Percentiles rank a stretch among this genome's conserved stretches.
Evolutionary conservation across 1,140 invertebrate species (phyloP).

Genomic region (Bombus turneri): DNA sequence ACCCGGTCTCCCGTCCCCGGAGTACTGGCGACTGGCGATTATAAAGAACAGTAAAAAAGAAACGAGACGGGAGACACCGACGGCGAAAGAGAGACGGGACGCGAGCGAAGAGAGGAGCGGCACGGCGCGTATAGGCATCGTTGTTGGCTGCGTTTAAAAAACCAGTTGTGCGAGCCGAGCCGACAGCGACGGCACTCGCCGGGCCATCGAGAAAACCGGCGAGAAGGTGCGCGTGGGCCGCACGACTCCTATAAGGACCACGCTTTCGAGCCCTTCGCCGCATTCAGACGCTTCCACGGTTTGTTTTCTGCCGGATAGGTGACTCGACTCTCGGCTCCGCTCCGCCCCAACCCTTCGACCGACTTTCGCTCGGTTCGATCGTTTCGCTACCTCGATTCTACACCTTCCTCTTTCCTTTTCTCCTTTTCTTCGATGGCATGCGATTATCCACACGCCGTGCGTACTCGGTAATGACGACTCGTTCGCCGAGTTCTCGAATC

Average conservation of each 20-base stretch:
- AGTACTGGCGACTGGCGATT: conserved; percentile 79
- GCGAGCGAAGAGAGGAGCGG: conserved; percentile 70
- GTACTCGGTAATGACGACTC: neutral
- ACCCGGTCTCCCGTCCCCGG: conserved; percentile 71
- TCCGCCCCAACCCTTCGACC: too few relatives aligned
- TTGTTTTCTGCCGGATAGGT: too few relatives aligned
- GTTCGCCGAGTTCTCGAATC: neutral
- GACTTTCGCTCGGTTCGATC: too few relatives aligned
- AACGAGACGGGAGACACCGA: conserved; percentile 70
- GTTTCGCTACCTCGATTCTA: too few relatives aligned
- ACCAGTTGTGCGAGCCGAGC: conserved; percentile 80
- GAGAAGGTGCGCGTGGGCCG: conserved; percentile 80
- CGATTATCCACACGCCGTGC: too few relatives aligned
- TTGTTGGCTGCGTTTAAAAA: conserved; percentile 82
- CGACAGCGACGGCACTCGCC: conserved; percentile 71
- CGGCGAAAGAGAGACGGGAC: conserved; percentile 24
- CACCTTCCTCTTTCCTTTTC: too few relatives aligned
- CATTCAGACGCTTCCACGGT: conserved; percentile 1
- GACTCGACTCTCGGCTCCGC: too few relatives aligned
- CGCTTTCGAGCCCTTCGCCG: conserved; percentile 58
- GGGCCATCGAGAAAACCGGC: conserved; percentile 63
- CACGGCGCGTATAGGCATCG: conserved; percentile 77
- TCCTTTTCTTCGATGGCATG: too few relatives aligned
- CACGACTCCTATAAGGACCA: conserved; percentile 73
- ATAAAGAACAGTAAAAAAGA: conserved; percentile 82